phyloP scores from a whole-genome alignment of 2,797 vertebrate species.

The Cossypha dichroa region DNA sequence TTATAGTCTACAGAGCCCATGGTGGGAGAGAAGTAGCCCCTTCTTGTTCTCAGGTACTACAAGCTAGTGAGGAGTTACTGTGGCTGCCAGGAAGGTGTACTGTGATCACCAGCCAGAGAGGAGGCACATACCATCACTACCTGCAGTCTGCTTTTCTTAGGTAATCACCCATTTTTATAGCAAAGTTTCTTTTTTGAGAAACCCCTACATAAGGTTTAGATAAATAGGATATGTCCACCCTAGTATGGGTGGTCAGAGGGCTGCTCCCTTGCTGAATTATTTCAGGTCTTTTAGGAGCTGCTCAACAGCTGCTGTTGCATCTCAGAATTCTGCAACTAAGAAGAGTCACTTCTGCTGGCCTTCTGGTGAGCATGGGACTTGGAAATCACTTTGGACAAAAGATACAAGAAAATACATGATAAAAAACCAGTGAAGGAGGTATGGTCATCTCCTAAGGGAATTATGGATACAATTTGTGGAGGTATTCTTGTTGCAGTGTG shows the following conservation, averaged over 20 bases:
- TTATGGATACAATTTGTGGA: not conserved
- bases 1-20: not conserved
- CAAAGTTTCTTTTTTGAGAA: not conserved
- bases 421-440: not conserved
- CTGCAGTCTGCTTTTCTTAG: not conserved
- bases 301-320: not conserved
- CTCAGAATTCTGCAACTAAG: not conserved
- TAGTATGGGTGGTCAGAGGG: not conserved
- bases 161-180: not conserved
- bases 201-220: not conserved
- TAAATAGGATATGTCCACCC: not conserved
- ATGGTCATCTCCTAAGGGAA: not conserved
- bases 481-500: not conserved
- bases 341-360: not conserved
- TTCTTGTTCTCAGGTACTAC: not conserved
- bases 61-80: not conserved
- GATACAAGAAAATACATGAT: not conserved
- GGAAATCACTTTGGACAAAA: not conserved
- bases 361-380: not conserved
- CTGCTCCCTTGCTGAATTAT: not conserved
- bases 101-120: not conserved
- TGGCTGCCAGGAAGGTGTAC: not conserved
- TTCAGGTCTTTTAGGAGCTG: not conserved
- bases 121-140: no score
- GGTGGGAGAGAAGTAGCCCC: not conserved